phyloP scores from a whole-genome alignment of 2,797 vertebrate species.

The Anguilla anguilla region DNA sequence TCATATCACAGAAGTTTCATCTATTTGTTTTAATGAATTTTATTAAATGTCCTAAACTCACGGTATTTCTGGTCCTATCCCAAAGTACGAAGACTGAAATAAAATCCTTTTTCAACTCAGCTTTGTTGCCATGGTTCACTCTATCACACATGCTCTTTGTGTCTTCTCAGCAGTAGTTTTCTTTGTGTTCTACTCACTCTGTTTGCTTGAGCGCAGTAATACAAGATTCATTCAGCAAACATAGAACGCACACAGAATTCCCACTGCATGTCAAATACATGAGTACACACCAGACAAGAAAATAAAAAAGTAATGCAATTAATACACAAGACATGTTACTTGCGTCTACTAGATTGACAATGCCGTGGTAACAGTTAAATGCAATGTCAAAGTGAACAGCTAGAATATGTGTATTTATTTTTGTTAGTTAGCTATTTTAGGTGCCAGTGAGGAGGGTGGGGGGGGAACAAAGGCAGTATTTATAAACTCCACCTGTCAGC shows the following conservation, averaged over 20 bases:
- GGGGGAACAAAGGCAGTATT: constrained; percentile 60
- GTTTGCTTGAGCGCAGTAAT: background rate
- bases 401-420: background rate
- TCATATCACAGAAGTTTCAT: constrained; percentile 19
- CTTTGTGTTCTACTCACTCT: background rate
- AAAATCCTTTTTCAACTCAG: constrained; percentile 30
- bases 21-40: constrained; percentile 27
- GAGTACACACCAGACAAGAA: background rate
- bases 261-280: background rate
- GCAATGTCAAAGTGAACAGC: background rate
- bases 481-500: constrained; percentile 65
- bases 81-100: constrained; percentile 33
- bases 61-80: constrained; percentile 18
- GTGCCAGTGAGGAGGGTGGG: background rate
- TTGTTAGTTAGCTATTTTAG: background rate
- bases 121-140: background rate
- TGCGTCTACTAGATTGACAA: background rate
- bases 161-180: background rate
- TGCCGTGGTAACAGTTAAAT: background rate
- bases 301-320: background rate
- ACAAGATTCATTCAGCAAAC: background rate
- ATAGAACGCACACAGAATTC: background rate
- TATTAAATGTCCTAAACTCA: constrained; percentile 29
- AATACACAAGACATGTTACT: background rate
- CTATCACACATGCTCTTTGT: background rate